phyloP scores from a whole-genome alignment of 2,797 vertebrate genomes.

The Pangasius sanitwongsei region DNA sequence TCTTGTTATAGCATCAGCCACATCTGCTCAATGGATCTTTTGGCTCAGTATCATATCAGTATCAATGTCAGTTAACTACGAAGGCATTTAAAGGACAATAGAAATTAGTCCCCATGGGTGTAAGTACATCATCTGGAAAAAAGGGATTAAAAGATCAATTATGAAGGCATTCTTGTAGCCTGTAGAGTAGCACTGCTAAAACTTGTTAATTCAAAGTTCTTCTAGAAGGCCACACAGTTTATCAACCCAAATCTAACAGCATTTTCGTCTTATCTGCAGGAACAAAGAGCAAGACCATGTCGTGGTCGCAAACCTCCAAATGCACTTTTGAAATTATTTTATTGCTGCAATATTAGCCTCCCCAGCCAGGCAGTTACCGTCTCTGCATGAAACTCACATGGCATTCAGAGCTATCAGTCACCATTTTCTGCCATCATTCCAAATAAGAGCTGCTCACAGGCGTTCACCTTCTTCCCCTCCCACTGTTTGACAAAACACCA shows the following conservation, averaged over 20 bases:
- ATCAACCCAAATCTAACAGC: background rate
- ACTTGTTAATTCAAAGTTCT: background rate
- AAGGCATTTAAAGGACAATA: slow-evolving; percentile 33
- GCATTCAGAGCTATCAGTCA: slow-evolving; percentile 59
- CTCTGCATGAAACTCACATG: slow-evolving; percentile 57
- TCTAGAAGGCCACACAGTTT: background rate
- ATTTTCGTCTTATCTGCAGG: slow-evolving; percentile 33
- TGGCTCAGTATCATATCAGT: slow-evolving; percentile 4
- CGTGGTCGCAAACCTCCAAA: slow-evolving; percentile 44
- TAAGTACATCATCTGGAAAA: slow-evolving; percentile 19
- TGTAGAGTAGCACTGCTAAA: background rate
- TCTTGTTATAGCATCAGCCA: slow-evolving; percentile 26
- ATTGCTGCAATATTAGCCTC: slow-evolving; percentile 50
- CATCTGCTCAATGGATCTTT: slow-evolving; percentile 26
- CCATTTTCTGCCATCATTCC: slow-evolving; percentile 59
- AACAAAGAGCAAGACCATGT: slow-evolving; percentile 43
- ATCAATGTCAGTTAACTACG: slow-evolving; percentile 1
- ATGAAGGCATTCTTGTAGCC: slow-evolving; percentile 1
- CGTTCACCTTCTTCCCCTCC: slow-evolving; percentile 40
- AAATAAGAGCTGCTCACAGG: slow-evolving; percentile 50
- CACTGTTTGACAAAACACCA: slow-evolving; percentile 24
- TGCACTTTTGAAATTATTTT: slow-evolving; percentile 56
- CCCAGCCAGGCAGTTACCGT: slow-evolving; percentile 44
- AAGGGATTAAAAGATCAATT: background rate
- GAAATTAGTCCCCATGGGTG: slow-evolving; percentile 10